A percentile compares a stretch with the other conserved stretches of the same genome.
Evolutionary conservation across 1,140 invertebrate species (phyloP).

Genomic region (Pseudomyrmex pallidus): DNA sequence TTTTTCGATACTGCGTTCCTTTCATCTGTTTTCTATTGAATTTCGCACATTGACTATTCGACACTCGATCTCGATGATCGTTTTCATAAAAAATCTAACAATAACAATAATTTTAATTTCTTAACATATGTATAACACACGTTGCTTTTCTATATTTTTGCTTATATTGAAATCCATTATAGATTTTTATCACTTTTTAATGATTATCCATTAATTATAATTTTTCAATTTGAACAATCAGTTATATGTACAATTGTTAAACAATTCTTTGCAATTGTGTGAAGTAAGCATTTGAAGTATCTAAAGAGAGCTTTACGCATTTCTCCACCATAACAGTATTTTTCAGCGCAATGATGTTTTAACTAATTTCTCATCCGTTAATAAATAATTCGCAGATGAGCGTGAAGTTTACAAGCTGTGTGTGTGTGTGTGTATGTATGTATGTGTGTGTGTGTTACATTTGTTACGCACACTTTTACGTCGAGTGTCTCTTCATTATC

Average conservation of each 20-base stretch:
- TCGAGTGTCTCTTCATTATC: conserved; percentile 42
- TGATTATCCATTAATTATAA: not conserved
- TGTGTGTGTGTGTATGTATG: not conserved
- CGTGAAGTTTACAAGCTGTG: conserved; percentile 14
- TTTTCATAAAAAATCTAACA: not conserved
- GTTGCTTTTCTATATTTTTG: too few species aligned
- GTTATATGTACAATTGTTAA: not conserved
- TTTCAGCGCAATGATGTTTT: not conserved
- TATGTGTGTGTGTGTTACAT: not conserved
- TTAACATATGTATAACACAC: too few species aligned
- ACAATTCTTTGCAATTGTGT: not conserved
- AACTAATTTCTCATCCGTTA: conserved; percentile 7
- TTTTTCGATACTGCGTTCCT: conserved; percentile 1
- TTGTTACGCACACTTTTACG: conserved; percentile 1
- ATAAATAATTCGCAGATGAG: conserved; percentile 7
- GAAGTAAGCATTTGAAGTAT: not conserved
- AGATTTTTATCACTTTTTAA: not conserved
- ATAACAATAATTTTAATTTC: not conserved
- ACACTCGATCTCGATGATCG: not conserved
- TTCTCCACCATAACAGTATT: conserved; percentile 5
- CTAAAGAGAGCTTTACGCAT: not conserved
- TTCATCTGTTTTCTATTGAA: conserved; percentile 17
- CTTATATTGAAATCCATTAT: not conserved
- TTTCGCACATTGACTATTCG: conserved; percentile 2
- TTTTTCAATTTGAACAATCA: not conserved